These are phyloP conservation scores for Eutolmus rufibarbis DNA, from an alignment of 2,888 invertebrate genomes.

Conservation along the genomic window DNA sequence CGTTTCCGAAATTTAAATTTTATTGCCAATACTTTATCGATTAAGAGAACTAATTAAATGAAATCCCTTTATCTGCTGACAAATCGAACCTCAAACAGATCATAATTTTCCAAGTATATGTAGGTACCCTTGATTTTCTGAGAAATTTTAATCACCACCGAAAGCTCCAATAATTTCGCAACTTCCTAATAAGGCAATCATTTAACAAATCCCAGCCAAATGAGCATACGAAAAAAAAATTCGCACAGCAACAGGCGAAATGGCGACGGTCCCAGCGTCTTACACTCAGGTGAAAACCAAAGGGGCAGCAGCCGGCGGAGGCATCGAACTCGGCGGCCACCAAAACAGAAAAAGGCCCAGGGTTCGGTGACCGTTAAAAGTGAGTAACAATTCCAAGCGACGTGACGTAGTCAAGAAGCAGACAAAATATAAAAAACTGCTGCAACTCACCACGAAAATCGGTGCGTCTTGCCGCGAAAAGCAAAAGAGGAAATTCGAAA, in stretches of 20 bases:
- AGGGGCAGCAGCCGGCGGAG: neutral
- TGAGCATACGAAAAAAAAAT: neutral
- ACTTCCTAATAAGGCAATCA: neutral
- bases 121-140: neutral
- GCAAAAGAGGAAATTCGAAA: constrained; percentile 28
- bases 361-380: constrained; percentile 47
- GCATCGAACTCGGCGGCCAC: constrained; percentile 43
- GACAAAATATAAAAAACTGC: neutral
- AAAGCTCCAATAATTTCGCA: neutral
- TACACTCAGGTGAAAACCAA: neutral
- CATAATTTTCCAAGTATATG: neutral
- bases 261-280: neutral
- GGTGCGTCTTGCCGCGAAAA: neutral
- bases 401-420: constrained; percentile 40
- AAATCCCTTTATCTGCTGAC: neutral
- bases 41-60: neutral
- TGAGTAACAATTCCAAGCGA: constrained; percentile 43
- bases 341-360: constrained; percentile 42
- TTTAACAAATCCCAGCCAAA: neutral
- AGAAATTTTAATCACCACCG: neutral
- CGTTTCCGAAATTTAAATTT: neutral
- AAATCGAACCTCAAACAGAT: neutral
- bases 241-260: neutral
- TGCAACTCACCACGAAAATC: constrained; percentile 3
- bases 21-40: neutral